Evolutionary conservation across 2,888 invertebrate genomes (phyloP).

Genomic region (Scelioninae gen. 1): DNA sequence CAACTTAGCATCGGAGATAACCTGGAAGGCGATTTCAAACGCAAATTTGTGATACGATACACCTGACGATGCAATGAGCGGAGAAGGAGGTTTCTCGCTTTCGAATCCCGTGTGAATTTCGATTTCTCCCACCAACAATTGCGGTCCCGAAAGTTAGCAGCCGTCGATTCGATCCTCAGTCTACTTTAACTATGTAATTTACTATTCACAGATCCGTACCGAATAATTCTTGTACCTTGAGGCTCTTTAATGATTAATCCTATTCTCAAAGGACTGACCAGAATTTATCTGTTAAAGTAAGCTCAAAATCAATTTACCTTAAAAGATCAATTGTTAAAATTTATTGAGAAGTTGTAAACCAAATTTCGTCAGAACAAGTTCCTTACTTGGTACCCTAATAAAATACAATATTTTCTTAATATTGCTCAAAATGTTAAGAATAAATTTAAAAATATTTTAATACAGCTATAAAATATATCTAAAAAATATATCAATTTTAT

Average conservation of each 20-base stretch:
- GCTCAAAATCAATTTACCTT: conserved; percentile 30
- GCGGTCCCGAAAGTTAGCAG: conserved; percentile 79
- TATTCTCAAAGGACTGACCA: conserved; percentile 67
- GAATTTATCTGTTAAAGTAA: conserved; percentile 38
- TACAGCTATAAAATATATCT: too few species aligned
- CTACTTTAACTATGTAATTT: conserved; percentile 74
- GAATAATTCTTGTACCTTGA: conserved; percentile 67
- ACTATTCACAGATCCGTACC: conserved; percentile 72
- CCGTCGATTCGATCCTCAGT: conserved; percentile 75
- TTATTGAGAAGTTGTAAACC: too few species aligned
- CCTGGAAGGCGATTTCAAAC: conserved; percentile 77
- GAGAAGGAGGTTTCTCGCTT: conserved; percentile 74
- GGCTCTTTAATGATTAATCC: conserved; percentile 72
- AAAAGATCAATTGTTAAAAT: conserved; percentile 42
- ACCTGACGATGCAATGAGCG: conserved; percentile 60
- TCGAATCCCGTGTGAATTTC: conserved; percentile 77
- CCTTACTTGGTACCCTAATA: too few species aligned
- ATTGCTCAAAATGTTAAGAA: too few species aligned
- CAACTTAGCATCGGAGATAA: conserved; percentile 65
- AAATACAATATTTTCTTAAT: too few species aligned
- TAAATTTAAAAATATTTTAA: too few species aligned
- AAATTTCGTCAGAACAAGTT: too few species aligned
- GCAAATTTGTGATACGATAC: conserved; percentile 77
- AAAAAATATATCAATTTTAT: too few species aligned
- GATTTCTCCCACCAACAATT: conserved; percentile 74